Evolutionary conservation across 2,113 vertebrate genomes (phyloP).

Genomic region (Notothenia coriiceps): DNA sequence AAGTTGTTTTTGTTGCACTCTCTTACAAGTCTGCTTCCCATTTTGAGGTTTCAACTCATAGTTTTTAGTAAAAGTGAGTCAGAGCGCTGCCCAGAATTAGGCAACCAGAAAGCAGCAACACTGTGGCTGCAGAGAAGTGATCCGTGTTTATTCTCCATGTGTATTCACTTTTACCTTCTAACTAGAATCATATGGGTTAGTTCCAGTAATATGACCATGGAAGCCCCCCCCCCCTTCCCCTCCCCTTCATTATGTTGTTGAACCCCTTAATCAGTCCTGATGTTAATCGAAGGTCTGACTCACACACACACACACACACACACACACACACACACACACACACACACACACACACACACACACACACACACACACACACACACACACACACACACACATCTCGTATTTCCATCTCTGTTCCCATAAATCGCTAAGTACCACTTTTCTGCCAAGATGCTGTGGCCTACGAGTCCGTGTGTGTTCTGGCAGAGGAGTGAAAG

Average conservation of each 20-base stretch:
- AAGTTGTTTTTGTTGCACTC: conserved; percentile 48
- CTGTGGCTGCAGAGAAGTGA: conserved; percentile 30
- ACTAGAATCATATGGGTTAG: conserved; percentile 52
- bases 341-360: background rate
- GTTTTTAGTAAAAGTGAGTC: conserved; percentile 70
- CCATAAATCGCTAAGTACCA: conserved; percentile 39
- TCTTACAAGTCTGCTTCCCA: conserved; percentile 49
- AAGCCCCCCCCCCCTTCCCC: background rate
- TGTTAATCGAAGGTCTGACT: conserved; percentile 50
- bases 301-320: conserved; percentile 1
- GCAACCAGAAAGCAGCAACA: conserved; percentile 50
- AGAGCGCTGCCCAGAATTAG: conserved; percentile 61
- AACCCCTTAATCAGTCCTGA: conserved; percentile 50
- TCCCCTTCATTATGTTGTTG: conserved; percentile 39
- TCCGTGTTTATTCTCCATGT: background rate
- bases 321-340: conserved; percentile 15
- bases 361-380: background rate
- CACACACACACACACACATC: conserved; percentile 11
- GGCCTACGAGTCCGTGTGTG: conserved; percentile 43
- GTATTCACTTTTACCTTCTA: conserved; percentile 8
- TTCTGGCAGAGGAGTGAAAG: conserved; percentile 49
- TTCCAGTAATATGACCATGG: conserved; percentile 51
- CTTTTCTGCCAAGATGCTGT: conserved; percentile 54
- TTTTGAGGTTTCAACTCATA: conserved; percentile 42
- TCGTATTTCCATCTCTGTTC: conserved; percentile 49